Percentiles rank a stretch among this genome's conserved stretches.
These are phyloP conservation scores for Scomberomorus guttatus DNA, from an alignment of 2,797 vertebrate species.

Conservation along the genomic window DNA sequence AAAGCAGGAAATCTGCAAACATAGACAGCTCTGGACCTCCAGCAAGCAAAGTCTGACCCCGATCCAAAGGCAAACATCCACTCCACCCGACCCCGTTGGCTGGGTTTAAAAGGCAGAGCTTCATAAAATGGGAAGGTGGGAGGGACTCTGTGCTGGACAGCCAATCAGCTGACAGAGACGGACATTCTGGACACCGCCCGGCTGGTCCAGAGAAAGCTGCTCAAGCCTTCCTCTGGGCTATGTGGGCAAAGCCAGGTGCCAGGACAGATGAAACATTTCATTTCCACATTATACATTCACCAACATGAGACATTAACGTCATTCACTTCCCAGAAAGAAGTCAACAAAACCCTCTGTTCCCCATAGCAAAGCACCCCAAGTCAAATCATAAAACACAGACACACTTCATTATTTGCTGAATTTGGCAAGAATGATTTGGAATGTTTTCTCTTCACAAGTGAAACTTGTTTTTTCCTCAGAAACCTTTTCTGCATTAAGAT, in stretches of 20 bases:
- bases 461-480: background rate
- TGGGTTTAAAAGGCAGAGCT: constrained; percentile 80
- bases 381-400: constrained; percentile 23
- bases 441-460: constrained; percentile 48
- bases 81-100: constrained; percentile 76
- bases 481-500: constrained; percentile 26
- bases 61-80: constrained; percentile 78
- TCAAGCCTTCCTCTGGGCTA: constrained; percentile 83
- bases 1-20: constrained; percentile 75
- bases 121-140: constrained; percentile 80
- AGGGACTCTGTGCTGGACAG: constrained; percentile 55
- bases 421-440: constrained; percentile 52
- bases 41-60: constrained; percentile 53
- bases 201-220: constrained; percentile 83
- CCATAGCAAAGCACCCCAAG: constrained; percentile 14
- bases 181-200: constrained; percentile 47
- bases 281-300: constrained; percentile 53
- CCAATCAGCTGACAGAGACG: constrained; percentile 61
- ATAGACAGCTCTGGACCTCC: constrained; percentile 60
- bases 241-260: constrained; percentile 57
- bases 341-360: background rate
- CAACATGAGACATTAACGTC: constrained; percentile 32
- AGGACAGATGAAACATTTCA: constrained; percentile 18
- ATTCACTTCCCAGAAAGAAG: constrained; percentile 23
- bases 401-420: constrained; percentile 13